A percentile compares a stretch with the other conserved stretches of the same genome.
Conservation (phyloP, 2,888 invertebrate genomes). For the Cosmia pyralina region DNA sequence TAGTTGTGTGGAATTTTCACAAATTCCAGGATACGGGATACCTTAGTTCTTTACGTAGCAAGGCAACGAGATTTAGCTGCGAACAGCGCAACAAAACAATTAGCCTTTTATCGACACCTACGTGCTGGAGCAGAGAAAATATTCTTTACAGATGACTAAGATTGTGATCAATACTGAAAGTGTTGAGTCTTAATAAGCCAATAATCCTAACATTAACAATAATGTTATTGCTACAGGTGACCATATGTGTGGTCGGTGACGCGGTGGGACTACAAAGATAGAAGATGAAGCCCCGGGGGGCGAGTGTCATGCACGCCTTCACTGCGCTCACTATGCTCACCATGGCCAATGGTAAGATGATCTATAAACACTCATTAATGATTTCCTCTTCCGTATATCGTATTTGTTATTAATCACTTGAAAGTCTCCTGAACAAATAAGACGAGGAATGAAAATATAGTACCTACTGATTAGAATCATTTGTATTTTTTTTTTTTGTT, state of each 20-base stretch:
- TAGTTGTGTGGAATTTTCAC: neutral
- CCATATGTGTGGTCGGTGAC: constrained; percentile 86
- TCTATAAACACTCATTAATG: neutral
- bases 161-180: neutral
- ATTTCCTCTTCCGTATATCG: constrained; percentile 37
- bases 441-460: neutral
- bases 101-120: neutral
- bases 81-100: neutral
- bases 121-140: neutral
- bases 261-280: constrained; percentile 67
- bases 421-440: constrained; percentile 28
- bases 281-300: constrained; percentile 90
- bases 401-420: constrained; percentile 18
- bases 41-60: neutral
- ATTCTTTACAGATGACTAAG: neutral
- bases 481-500: too few species aligned
- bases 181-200: neutral
- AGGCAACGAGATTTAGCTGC: neutral
- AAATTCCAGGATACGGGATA: neutral
- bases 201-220: neutral
- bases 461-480: neutral
- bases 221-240: constrained; percentile 67
- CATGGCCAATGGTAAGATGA: constrained; percentile 93
- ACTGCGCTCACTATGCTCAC: constrained; percentile 95
- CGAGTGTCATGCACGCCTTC: constrained; percentile 95